phyloP scores from a whole-genome alignment of 2,113 vertebrate species.

The Condylura cristata region DNA sequence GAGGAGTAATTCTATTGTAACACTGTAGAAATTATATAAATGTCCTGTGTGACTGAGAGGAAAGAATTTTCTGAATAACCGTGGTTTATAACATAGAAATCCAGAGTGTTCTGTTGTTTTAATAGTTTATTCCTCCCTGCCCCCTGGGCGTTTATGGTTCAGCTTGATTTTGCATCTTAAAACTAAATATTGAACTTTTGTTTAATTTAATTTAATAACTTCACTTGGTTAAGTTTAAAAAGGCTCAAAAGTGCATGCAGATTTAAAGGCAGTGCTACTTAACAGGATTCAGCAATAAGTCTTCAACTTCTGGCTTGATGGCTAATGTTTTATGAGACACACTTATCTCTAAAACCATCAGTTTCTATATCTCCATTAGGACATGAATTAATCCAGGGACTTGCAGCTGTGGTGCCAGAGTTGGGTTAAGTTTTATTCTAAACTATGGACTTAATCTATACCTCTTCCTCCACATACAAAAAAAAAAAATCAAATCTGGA shows the following conservation, averaged over 20 bases:
- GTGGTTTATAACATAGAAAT: constrained; percentile 11
- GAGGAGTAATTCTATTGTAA: constrained; percentile 83
- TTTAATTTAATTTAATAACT: constrained; percentile 35
- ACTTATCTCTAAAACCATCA: background rate
- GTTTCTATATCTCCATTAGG: background rate
- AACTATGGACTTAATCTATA: background rate
- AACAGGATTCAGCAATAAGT: background rate
- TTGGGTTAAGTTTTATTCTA: background rate
- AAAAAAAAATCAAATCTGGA: no score
- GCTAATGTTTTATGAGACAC: background rate
- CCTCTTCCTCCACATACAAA: background rate
- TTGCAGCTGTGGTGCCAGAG: background rate
- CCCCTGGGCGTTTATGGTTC: background rate
- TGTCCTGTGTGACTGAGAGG: constrained; percentile 48
- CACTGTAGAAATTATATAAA: constrained; percentile 73
- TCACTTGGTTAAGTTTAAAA: constrained; percentile 17
- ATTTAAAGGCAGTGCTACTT: background rate
- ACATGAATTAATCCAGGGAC: background rate
- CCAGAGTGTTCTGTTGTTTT: background rate
- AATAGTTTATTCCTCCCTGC: background rate
- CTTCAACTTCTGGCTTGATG: background rate
- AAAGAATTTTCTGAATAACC: constrained; percentile 53
- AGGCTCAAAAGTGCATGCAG: background rate
- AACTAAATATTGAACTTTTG: background rate
- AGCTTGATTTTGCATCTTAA: constrained; percentile 27